phyloP scores from a whole-genome alignment of 2,113 vertebrate genomes.

The Mustela lutreola region DNA sequence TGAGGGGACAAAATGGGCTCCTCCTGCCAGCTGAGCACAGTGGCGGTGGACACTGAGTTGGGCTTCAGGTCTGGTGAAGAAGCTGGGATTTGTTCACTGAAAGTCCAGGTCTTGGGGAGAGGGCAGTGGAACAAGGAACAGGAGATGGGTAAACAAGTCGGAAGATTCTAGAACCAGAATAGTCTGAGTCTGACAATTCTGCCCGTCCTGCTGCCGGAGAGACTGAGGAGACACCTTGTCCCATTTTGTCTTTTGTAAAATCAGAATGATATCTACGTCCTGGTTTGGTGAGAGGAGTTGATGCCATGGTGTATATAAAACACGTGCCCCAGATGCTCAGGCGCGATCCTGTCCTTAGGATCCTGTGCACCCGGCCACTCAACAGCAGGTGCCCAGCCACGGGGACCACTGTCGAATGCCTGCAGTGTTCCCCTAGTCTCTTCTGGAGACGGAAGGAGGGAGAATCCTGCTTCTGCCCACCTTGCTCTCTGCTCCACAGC shows the following conservation, averaged over 20 bases:
- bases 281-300: not conserved
- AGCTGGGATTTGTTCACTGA: not conserved
- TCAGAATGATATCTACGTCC: not conserved
- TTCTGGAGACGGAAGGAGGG: not conserved
- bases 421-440: not conserved
- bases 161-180: not conserved
- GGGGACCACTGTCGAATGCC: not conserved
- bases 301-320: not conserved
- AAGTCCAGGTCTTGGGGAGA: not conserved
- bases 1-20: not conserved
- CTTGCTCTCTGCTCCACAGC: not conserved
- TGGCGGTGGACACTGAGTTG: not conserved
- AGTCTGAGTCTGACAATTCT: not conserved
- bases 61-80: not conserved
- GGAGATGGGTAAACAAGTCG: not conserved
- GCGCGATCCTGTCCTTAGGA: not conserved
- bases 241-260: not conserved
- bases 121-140: not conserved
- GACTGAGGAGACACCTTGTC: not conserved
- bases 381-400: not conserved
- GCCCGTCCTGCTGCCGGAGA: not conserved
- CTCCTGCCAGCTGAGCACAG: not conserved
- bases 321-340: not conserved
- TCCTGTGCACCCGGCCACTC: not conserved
- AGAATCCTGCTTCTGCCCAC: not conserved